Evolutionary conservation across 2,113 vertebrate genomes (phyloP).

Genomic region (Poicephalus meyeri): DNA sequence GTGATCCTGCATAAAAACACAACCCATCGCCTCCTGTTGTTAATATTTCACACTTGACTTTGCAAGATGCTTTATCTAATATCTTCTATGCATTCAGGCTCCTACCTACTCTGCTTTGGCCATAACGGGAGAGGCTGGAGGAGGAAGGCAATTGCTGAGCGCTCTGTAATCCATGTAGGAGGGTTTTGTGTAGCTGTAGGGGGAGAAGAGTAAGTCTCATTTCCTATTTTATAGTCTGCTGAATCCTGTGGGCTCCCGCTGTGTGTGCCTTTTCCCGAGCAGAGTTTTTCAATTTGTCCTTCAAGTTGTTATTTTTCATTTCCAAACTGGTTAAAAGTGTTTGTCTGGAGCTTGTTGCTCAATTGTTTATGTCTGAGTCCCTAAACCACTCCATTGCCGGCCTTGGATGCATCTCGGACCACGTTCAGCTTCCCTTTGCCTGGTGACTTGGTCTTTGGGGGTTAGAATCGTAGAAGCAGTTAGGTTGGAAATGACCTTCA

Average conservation of each 20-base stretch:
- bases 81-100: slow-evolving; percentile 4
- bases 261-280: slow-evolving; percentile 49
- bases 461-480: neutral
- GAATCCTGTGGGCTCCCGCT: slow-evolving; percentile 54
- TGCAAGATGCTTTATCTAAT: slow-evolving; percentile 54
- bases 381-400: neutral
- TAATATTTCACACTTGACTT: slow-evolving; percentile 60
- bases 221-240: slow-evolving; percentile 70
- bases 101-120: slow-evolving; percentile 37
- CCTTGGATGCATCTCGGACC: neutral
- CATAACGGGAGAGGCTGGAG: neutral
- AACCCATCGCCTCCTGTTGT: slow-evolving; percentile 41
- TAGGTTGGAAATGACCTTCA: neutral
- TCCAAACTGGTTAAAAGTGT: slow-evolving; percentile 49
- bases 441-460: neutral
- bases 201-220: slow-evolving; percentile 44
- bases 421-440: neutral
- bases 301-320: slow-evolving; percentile 50
- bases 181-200: slow-evolving; percentile 52
- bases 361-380: slow-evolving; percentile 10
- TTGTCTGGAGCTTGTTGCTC: slow-evolving; percentile 26
- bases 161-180: slow-evolving; percentile 42
- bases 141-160: slow-evolving; percentile 43
- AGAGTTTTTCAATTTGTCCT: slow-evolving; percentile 61
- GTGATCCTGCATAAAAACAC: slow-evolving; percentile 60